A percentile compares a stretch with the other conserved stretches of the same genome.
Evolutionary conservation across 2,888 invertebrate genomes (phyloP).

Genomic region (Norana najaformis): DNA sequence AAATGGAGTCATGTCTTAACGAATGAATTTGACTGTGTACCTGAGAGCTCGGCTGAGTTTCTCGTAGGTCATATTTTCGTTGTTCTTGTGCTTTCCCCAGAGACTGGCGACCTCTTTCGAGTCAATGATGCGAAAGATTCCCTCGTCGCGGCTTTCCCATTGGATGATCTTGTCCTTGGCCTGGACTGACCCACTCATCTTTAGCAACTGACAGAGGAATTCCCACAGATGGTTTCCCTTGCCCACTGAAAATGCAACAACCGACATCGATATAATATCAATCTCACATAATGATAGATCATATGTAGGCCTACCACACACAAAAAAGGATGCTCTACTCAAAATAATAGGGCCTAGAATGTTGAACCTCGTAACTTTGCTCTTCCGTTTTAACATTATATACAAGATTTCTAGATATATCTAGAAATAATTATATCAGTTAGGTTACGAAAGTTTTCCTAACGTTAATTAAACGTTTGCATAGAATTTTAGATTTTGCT

Average conservation of each 20-base stretch:
- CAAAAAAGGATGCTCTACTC: too few species aligned
- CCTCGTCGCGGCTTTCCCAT: constrained; percentile 68
- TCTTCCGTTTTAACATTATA: too few species aligned
- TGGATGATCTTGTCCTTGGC: constrained; percentile 60
- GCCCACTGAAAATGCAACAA: background rate
- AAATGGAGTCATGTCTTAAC: background rate
- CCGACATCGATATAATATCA: background rate
- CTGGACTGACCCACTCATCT: constrained; percentile 6
- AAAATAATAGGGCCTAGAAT: background rate
- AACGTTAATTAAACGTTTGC: too few species aligned
- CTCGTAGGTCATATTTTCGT: constrained; percentile 87
- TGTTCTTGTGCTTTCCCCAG: constrained; percentile 84
- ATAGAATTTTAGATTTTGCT: too few species aligned
- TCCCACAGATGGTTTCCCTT: constrained; percentile 39
- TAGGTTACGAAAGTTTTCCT: too few species aligned
- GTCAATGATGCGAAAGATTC: constrained; percentile 85
- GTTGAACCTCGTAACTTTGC: background rate
- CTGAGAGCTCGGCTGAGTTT: constrained; percentile 85
- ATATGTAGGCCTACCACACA: too few species aligned
- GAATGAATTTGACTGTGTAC: constrained; percentile 43
- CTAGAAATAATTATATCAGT: too few species aligned
- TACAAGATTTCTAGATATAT: background rate
- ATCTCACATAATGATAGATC: background rate
- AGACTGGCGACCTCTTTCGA: constrained; percentile 83
- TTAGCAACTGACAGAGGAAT: constrained; percentile 34